Conservation (phyloP, 2,888 invertebrate species). For the Euclidia mi region DNA sequence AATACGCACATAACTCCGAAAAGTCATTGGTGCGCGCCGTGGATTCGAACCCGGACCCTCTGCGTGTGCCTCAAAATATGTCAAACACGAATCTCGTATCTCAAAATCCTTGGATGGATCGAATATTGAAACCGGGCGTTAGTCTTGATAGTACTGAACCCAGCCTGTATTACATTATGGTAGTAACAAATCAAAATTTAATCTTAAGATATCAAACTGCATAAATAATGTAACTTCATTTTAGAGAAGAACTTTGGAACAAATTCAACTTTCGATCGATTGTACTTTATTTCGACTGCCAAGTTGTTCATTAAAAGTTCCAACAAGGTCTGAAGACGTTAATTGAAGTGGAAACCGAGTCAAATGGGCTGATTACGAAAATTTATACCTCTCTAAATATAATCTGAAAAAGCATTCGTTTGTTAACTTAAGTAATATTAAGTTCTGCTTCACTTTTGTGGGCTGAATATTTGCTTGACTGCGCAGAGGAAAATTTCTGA, state of each 20-base stretch:
- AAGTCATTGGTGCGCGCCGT: too few species aligned
- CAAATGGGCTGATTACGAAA: constrained; percentile 15
- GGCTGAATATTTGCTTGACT: too few species aligned
- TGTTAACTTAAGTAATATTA: too few species aligned
- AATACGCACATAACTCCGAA: too few species aligned
- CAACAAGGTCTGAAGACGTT: constrained; percentile 4
- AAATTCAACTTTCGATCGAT: constrained; percentile 6
- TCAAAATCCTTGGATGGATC: too few species aligned
- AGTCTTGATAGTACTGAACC: too few species aligned
- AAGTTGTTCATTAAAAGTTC: constrained; percentile 23
- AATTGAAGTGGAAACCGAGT: constrained; percentile 23
- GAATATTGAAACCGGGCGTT: too few species aligned
- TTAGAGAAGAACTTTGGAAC: neutral
- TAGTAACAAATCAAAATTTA: neutral
- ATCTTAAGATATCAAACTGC: neutral
- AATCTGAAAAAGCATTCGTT: neutral
- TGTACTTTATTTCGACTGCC: constrained; percentile 5
- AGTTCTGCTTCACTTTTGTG: too few species aligned
- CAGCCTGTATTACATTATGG: neutral
- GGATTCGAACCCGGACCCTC: too few species aligned
- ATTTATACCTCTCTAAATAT: constrained; percentile 3
- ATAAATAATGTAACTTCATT: neutral
- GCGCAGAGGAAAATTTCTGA: too few species aligned
- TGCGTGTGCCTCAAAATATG: too few species aligned
- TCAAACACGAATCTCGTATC: too few species aligned